A percentile compares a stretch with the other conserved stretches of the same genome.
phyloP scores from a whole-genome alignment of 2,113 vertebrate species.

The Sprattus sprattus region DNA sequence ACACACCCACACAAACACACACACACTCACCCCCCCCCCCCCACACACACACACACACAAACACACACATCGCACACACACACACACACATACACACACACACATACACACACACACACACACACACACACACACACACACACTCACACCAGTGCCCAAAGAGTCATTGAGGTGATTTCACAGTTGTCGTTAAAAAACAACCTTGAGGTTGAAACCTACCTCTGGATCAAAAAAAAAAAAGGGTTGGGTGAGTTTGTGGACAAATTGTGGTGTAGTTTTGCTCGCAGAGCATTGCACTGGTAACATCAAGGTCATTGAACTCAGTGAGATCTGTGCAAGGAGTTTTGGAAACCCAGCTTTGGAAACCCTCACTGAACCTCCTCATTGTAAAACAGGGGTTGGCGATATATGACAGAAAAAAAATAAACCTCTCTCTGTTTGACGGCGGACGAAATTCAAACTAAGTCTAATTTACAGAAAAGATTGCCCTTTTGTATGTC shows the following conservation, averaged over 20 bases:
- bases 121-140: background rate
- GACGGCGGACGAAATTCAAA: background rate
- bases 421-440: background rate
- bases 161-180: background rate
- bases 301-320: background rate
- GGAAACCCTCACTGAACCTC: background rate
- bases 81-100: background rate
- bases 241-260: background rate
- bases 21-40: background rate
- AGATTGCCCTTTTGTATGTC: background rate
- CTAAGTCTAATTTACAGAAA: background rate
- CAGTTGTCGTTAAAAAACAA: slow-evolving; percentile 16
- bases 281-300: background rate
- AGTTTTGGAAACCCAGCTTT: background rate
- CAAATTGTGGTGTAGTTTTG: background rate
- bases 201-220: background rate
- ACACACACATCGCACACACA: background rate
- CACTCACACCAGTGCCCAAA: background rate
- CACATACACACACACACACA: background rate
- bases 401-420: background rate
- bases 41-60: background rate
- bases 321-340: background rate
- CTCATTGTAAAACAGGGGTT: background rate
- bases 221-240: background rate
- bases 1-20: background rate